A percentile compares a stretch with the other conserved stretches of the same genome.
phyloP scores from a whole-genome alignment of 2,797 vertebrate species.

The Danio choprae region DNA sequence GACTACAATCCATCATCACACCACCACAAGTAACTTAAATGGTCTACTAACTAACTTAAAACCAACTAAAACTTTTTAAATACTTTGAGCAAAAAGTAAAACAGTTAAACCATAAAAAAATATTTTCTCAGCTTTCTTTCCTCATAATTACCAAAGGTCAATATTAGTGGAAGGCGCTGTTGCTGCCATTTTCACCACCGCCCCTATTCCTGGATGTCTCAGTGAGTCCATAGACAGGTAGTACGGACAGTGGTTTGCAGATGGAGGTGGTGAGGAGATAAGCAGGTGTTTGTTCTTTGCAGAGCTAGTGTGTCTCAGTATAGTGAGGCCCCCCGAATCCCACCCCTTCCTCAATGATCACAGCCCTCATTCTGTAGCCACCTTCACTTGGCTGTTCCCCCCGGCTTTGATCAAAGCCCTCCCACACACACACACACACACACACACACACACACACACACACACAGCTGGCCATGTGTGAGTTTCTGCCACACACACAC shows the following conservation, averaged over 20 bases:
- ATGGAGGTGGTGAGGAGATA: constrained; percentile 56
- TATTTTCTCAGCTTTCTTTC: no score
- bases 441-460: no score
- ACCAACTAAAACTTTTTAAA: no score
- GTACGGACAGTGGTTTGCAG: constrained; percentile 22
- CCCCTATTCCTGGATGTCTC: constrained; percentile 10
- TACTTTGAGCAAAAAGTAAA: no score
- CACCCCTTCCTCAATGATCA: constrained; percentile 60
- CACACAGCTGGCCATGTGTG: constrained; percentile 75
- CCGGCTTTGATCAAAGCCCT: constrained; percentile 80
- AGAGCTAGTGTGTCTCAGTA: constrained; percentile 60
- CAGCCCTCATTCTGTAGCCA: constrained; percentile 65
- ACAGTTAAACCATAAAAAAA: no score
- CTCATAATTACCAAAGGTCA: no score
- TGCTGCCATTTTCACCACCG: neutral
- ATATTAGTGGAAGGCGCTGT: neutral
- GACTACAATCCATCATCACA: no score
- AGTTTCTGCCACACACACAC: constrained; percentile 78
- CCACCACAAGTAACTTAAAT: no score
- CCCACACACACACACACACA: constrained; percentile 66
- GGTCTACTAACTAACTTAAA: no score
- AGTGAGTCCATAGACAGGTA: constrained; percentile 19
- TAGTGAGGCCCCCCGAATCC: constrained; percentile 57
- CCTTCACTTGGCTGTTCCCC: constrained; percentile 61
- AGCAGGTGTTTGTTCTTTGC: constrained; percentile 74